phyloP scores from a whole-genome alignment of 2,888 invertebrate genomes.

The Miltochrista miniata region DNA sequence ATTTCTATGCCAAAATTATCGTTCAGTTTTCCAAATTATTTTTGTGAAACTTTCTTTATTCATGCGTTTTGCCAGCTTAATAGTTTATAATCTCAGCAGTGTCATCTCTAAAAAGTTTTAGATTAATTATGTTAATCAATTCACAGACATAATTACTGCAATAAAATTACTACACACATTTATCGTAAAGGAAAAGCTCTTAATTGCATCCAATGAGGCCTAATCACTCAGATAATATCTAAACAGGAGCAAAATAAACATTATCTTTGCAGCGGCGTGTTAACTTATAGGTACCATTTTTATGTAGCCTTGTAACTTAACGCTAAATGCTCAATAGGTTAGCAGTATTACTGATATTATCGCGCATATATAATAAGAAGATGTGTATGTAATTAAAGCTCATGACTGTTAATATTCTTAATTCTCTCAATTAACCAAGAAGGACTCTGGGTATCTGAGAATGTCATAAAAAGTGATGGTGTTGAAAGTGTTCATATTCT shows the following conservation, averaged over 20 bases:
- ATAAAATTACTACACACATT: background rate
- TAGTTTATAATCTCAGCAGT: too few relatives aligned
- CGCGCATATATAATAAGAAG: background rate
- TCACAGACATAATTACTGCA: background rate
- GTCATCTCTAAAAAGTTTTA: too few relatives aligned
- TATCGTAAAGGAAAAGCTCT: background rate
- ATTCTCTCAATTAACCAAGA: background rate
- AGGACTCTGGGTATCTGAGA: background rate
- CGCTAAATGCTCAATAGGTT: background rate
- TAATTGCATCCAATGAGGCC: conserved; percentile 2
- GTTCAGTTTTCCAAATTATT: too few relatives aligned
- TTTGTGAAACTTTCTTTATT: too few relatives aligned
- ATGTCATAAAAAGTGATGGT: too few relatives aligned
- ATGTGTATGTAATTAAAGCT: background rate
- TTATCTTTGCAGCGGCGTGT: background rate
- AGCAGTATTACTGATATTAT: background rate
- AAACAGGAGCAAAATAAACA: background rate
- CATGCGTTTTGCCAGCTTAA: too few relatives aligned
- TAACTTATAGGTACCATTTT: background rate
- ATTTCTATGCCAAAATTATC: too few relatives aligned
- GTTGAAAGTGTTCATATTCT: too few relatives aligned
- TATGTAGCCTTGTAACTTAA: background rate
- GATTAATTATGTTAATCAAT: background rate
- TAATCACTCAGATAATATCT: conserved; percentile 2
- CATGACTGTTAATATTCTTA: background rate